Evolutionary conservation across 2,797 vertebrate genomes (phyloP), one percentile per base, ranked within the genome.

Genomic region (Mormyrus proboscirostris): DNA sequence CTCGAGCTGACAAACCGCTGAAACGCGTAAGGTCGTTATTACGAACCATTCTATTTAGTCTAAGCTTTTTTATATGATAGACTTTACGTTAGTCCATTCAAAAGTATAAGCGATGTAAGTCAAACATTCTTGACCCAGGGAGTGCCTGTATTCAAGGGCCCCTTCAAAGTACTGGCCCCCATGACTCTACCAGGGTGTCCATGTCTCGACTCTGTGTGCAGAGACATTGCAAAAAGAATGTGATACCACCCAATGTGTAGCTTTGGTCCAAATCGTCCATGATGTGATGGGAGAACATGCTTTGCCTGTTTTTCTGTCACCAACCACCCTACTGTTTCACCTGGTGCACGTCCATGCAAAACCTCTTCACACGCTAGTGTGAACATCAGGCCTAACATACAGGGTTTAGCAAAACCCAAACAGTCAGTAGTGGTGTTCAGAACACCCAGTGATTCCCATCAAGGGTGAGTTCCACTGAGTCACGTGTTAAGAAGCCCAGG

Each of bases 401-500:
- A 53, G 22, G 83, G 83, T 22, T 53, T 85, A 85, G 9, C n/a
- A 85, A 53, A 85, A 85, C n/a, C 22, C 12, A 33, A 53, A 50
- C 25, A 85, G n/a, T 16, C 69, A 53, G 83, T 50, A 50, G 22
- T 2, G n/a, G 25, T 33, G 10, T 55, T 55, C 82, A 25, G 44
- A 51, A 16, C 9, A 85, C 25, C 82, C n/a, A 12, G 12, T 5
- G 2, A 29, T 38, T 25, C 49, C 50, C 44, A 29, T 50, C 44
- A 10, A 50, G 25, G 41, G 25, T 50, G 8, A 29, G 38, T 88
- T 88, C 51, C 25, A 6, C 14, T 2, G 41, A 88, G 88, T 88
- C 38, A 90, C 53, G 62, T 88, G 38, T 65, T 79, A 82, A 89
- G 62, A 29, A 44, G 16, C 57, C 33, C 50, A 22, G n/a, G 79